Conservation (phyloP, 2,113 vertebrate genomes). For the Malaclemys terrapin region DNA sequence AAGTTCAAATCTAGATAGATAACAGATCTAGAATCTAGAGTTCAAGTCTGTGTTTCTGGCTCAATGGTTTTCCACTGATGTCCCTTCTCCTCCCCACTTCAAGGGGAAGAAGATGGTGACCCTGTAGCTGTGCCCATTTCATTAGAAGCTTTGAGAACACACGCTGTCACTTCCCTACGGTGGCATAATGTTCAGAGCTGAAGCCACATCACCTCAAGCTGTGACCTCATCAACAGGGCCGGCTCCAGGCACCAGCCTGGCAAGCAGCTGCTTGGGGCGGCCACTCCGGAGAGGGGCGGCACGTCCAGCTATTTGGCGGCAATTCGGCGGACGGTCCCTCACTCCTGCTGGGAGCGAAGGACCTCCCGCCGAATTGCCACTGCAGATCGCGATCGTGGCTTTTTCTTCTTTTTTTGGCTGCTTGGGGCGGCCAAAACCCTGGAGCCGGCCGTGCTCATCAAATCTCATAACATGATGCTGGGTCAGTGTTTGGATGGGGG, state of each 20-base stretch:
- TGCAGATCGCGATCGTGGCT: too few relatives aligned
- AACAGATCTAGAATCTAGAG: not conserved
- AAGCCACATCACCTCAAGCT: not conserved
- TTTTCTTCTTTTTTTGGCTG: too few relatives aligned
- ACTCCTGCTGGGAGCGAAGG: too few relatives aligned
- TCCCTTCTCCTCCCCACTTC: not conserved
- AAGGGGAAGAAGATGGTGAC: not conserved
- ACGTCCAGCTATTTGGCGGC: too few relatives aligned
- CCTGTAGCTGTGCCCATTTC: not conserved
- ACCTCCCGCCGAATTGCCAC: too few relatives aligned
- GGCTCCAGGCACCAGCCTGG: too few relatives aligned
- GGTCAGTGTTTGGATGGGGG: not conserved
- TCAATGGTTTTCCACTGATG: not conserved
- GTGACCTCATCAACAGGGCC: not conserved
- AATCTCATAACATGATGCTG: not conserved
- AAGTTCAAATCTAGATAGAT: not conserved
- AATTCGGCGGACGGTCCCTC: too few relatives aligned
- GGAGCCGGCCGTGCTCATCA: not conserved
- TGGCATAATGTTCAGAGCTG: not conserved
- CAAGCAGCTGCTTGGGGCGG: too few relatives aligned
- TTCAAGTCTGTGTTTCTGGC: not conserved
- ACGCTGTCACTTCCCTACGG: not conserved
- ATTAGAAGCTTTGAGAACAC: not conserved
- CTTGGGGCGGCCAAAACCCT: too few relatives aligned
- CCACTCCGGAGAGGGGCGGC: too few relatives aligned